phyloP scores from a whole-genome alignment of 1,140 invertebrate genomes.

The Laupala kohalensis region DNA sequence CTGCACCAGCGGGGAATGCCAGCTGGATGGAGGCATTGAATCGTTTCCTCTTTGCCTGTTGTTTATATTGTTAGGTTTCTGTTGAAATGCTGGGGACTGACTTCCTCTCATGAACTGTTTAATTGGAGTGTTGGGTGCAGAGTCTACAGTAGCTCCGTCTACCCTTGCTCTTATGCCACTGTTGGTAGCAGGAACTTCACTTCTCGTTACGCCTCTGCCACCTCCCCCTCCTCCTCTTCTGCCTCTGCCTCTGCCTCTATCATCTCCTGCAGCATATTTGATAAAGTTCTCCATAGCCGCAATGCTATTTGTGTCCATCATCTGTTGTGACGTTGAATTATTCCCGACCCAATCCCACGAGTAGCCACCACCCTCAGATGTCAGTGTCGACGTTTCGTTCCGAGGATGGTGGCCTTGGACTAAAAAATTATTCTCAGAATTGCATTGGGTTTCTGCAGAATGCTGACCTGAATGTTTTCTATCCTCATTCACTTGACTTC shows the following conservation, averaged over 20 bases:
- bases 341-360: conserved; percentile 35
- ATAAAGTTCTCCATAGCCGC: conserved; percentile 32
- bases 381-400: conserved; percentile 26
- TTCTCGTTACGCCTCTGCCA: too few species aligned
- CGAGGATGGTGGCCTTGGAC: conserved; percentile 29
- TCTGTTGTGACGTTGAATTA: not conserved
- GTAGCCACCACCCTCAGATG: conserved; percentile 65
- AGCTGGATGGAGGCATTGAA: not conserved
- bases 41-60: conserved; percentile 1
- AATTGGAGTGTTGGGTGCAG: not conserved
- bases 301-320: conserved; percentile 24
- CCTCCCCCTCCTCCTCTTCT: not conserved
- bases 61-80: not conserved
- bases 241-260: not conserved
- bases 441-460: not conserved
- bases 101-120: not conserved
- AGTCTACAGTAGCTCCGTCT: not conserved
- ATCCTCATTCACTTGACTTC: not conserved
- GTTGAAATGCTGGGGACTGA: conserved; percentile 3
- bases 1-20: conserved; percentile 12
- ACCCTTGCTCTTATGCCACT: not conserved
- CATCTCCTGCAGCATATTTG: conserved; percentile 23
- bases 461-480: not conserved
- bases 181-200: not conserved
- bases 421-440: conserved; percentile 26